These are phyloP conservation scores for Cactoblastis cactorum DNA, from an alignment of 2,888 invertebrate genomes.

Conservation along the genomic window DNA sequence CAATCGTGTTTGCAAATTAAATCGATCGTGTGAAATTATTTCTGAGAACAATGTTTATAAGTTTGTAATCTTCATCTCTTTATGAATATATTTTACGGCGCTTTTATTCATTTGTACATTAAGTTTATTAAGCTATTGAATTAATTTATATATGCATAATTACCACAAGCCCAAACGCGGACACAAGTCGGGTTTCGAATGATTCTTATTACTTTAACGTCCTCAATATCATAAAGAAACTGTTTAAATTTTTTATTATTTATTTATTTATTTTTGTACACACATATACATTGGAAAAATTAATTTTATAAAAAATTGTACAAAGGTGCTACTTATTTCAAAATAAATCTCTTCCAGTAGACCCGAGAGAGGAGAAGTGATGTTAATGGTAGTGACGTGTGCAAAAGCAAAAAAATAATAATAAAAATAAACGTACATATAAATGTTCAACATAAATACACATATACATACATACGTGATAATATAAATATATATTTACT, in stretches of 20 bases:
- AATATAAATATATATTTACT: too few relatives aligned
- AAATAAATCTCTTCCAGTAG: too few relatives aligned
- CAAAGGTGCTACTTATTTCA: too few relatives aligned
- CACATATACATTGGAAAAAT: too few relatives aligned
- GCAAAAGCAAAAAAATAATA: too few relatives aligned
- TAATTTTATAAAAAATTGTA: too few relatives aligned
- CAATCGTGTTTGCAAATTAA: conserved; percentile 13
- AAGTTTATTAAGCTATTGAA: conserved; percentile 11
- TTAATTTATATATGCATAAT: neutral
- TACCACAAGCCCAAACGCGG: neutral
- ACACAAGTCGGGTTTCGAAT: neutral
- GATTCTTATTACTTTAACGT: neutral
- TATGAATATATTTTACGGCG: conserved; percentile 5
- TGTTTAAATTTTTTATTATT: neutral
- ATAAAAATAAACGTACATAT: too few relatives aligned
- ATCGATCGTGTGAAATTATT: conserved; percentile 15
- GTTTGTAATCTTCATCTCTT: conserved; percentile 10
- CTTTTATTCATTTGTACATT: neutral
- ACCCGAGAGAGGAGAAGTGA: too few relatives aligned
- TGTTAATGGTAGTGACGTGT: too few relatives aligned
- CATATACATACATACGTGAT: too few relatives aligned
- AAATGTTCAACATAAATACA: too few relatives aligned
- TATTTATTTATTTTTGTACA: too few relatives aligned
- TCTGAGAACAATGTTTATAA: conserved; percentile 12
- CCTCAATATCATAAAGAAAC: neutral